phyloP scores from a whole-genome alignment of 2,797 vertebrate species.

The Sebastes kiyomatsui region DNA sequence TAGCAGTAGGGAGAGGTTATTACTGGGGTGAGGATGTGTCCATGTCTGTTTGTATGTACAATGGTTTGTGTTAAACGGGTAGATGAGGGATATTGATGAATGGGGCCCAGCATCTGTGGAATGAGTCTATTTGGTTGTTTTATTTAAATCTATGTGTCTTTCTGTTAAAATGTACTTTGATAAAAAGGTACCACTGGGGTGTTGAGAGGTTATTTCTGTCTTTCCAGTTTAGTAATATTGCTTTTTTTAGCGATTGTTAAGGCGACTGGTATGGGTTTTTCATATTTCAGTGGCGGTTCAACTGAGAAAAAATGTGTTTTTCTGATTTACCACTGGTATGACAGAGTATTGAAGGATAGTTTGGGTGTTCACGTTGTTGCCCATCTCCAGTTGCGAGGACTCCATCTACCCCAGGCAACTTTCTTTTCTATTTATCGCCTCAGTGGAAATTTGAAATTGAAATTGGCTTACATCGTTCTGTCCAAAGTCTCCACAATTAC shows the following conservation, averaged over 20 bases:
- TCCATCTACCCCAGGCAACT: slow-evolving; percentile 30
- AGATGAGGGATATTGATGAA: no score
- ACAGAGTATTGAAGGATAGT: slow-evolving; percentile 27
- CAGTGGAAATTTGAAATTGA: slow-evolving; percentile 41
- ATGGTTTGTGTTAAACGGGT: neutral
- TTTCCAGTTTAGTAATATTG: neutral
- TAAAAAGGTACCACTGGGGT: neutral
- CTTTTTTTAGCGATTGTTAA: neutral
- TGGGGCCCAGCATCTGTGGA: no score
- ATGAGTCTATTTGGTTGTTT: neutral
- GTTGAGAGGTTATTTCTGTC: neutral
- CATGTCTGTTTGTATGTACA: neutral
- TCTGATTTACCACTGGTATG: slow-evolving; percentile 13
- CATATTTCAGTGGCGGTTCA: no score
- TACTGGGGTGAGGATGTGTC: neutral
- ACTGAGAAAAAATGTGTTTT: no score
- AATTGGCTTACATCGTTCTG: slow-evolving; percentile 23
- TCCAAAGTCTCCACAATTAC: slow-evolving; percentile 9
- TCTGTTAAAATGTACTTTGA: neutral
- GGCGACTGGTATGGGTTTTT: no score
- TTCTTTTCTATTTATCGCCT: slow-evolving; percentile 44
- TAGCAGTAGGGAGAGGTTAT: neutral
- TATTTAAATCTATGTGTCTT: neutral
- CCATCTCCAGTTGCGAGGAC: slow-evolving; percentile 7
- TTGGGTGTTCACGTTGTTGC: slow-evolving; percentile 2